Base-by-base conservation (phyloP, 1,140 invertebrate genomes). In the Nylanderia fulva region DNA sequence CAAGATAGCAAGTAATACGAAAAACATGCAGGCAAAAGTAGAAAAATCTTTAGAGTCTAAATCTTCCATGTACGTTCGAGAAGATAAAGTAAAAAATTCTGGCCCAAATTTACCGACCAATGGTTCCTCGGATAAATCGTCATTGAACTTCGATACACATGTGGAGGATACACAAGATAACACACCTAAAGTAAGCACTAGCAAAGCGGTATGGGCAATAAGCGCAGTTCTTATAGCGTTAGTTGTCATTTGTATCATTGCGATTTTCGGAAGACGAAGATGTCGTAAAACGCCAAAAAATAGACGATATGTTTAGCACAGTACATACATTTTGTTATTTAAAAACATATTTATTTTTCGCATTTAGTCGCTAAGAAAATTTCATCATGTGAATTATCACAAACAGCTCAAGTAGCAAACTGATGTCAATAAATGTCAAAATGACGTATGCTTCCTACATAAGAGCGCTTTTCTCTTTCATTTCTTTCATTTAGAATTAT, bases 271-370 rank as follows among this genome's bases (percentile, higher is more conserved):
- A 4, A 87, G 90, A 74, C 87, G 86, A 89, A 87, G 93, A 85
- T 94, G 93, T 85, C 88, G 89, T 29, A 92, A 91, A 89, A 89
- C 90, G 21, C 93, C 93, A 91, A 94, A 94, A 91, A 94, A 94
- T 90, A 92, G 93, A 85, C 88, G 93, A 69, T 94, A 94, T 64
- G 93, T 93, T 61, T 94, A 92, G 71, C n/a, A n/a, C 24, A n/a
- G 0, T 79, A n/a, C n/a, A 72, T 63, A 60, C 29, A 68, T 33
- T 58, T 82, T 9, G 52, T 52, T 60, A 85, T 9, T 54, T n/a
- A n/a, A n/a, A 69, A 29, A 72, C 42, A 84, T 86, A 90, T 88
- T 90, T 90, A 90, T 87, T 84, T 89, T 29, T 88, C 61, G 85
- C 86, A 88, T 84, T 85, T 90, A 85, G 63, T 6, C 48, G 9